Conservation (phyloP, 2,888 invertebrate species). For the Catocala fraxini region DNA sequence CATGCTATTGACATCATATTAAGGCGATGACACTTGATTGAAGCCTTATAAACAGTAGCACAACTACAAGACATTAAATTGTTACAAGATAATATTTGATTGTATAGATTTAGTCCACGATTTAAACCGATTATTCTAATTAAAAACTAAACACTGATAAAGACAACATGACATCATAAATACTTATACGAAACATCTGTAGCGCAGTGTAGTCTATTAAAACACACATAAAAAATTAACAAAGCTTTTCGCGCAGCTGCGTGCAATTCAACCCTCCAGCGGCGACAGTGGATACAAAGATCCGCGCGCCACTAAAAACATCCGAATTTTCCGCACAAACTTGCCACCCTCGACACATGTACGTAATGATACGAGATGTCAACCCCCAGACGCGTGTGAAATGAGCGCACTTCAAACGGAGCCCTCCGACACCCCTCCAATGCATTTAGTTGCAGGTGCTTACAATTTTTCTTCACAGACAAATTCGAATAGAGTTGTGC, state of each 20-base stretch:
- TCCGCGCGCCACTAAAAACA: slow-evolving; percentile 52
- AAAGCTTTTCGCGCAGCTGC: slow-evolving; percentile 38
- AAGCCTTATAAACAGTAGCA: no score
- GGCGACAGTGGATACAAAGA: slow-evolving; percentile 39
- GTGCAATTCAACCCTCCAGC: slow-evolving; percentile 40
- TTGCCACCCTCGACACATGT: slow-evolving; percentile 71
- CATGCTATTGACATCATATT: no score
- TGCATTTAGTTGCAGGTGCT: slow-evolving; percentile 85
- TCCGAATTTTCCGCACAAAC: slow-evolving; percentile 59
- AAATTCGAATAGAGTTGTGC: slow-evolving; percentile 75
- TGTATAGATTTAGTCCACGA: no score
- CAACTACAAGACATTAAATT: no score
- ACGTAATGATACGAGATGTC: slow-evolving; percentile 76
- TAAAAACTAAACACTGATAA: no score
- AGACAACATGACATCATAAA: not conserved
- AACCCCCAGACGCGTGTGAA: slow-evolving; percentile 72
- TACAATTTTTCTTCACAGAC: slow-evolving; percentile 82
- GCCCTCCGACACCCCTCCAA: slow-evolving; percentile 57
- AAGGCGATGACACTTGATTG: no score
- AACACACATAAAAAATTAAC: slow-evolving; percentile 20
- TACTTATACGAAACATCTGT: not conserved
- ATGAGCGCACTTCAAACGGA: slow-evolving; percentile 80
- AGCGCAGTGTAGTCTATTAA: slow-evolving; percentile 3
- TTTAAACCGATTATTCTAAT: no score
- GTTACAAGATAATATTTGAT: no score